Evolutionary conservation across 2,888 invertebrate species (phyloP), one percentile per base, ranked within the genome.

Genomic region (Azorinus chamasolen): DNA sequence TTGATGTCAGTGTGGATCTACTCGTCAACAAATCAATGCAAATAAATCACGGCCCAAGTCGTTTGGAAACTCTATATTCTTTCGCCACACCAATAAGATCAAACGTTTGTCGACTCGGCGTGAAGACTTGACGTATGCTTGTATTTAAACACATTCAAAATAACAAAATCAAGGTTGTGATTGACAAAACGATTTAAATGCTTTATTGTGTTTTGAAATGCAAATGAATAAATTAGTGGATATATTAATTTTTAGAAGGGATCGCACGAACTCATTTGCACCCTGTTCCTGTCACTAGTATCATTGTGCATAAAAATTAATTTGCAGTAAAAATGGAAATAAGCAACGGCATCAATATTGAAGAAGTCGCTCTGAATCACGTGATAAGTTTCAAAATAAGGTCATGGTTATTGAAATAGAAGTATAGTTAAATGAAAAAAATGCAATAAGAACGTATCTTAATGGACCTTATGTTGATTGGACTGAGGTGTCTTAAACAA

Each of bases 191-290:
- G 37, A 16, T 51, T 32, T 54, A 50, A 53, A 48, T 63, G 43
- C 59, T 57, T 59, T 63, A 27, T 80, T 73, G 77, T 76, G 25
- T 53, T 64, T 54, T 66, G 57, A 57, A 57, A 70, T 53, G 70
- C 41, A 74, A 70, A 80, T 73, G 80, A 80, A 80, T 77, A 80
- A 80, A 80, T 80, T 80, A 77, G 73, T 27, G 50, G 70, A 77
- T 74, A 80, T 77, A 77, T 80, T 80, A 77, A 80, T 80, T 80
- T 80, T 65, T 32, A 27, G 54, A 72, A 59, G 68, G 72, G 59
- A 45, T 32, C 32, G 32, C 32, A 32, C 32, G 32, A 32, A 32
- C 32, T 32, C 32, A 32, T 32, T 32, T 32, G 32, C 32, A 32
- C 32, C 32, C 32, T 4, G 32, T 4, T 6, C 10, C 10, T 32